These are phyloP conservation scores for Eulimnadia texana DNA, from an alignment of 1,140 invertebrate species.

Conservation along the genomic window DNA sequence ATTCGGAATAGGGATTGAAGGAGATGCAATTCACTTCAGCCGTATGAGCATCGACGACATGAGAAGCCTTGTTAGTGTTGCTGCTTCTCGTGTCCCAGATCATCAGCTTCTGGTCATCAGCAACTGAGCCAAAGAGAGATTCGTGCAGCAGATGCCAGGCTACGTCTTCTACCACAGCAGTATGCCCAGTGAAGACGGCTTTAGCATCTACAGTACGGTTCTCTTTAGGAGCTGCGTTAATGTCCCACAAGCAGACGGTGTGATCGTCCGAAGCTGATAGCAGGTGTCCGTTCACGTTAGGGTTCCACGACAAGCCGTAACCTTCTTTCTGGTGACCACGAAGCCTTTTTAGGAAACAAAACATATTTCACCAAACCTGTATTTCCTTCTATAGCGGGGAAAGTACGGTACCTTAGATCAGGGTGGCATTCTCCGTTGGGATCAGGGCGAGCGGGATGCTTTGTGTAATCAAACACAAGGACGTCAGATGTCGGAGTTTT, in stretches of 20 bases:
- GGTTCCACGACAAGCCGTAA: constrained; percentile 98
- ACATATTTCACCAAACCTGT: background rate
- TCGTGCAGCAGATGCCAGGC: constrained; percentile 98
- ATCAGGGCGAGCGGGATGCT: constrained; percentile 97
- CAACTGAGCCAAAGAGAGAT: constrained; percentile 95
- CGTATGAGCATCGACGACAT: constrained; percentile 96
- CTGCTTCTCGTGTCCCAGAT: constrained; percentile 97
- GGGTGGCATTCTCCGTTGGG: constrained; percentile 92
- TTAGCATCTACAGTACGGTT: constrained; percentile 91
- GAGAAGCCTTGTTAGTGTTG: constrained; percentile 93
- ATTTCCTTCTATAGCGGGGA: background rate
- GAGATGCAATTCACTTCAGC: constrained; percentile 99
- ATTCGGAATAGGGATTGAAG: constrained; percentile 99
- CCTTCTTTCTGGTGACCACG: constrained; percentile 99
- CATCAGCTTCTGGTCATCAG: constrained; percentile 99
- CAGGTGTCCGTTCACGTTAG: constrained; percentile 92
- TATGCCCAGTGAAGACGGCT: constrained; percentile 97
- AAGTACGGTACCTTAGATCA: constrained; percentile 41
- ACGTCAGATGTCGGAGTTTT: constrained; percentile 99
- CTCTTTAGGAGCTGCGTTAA: constrained; percentile 88
- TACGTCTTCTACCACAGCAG: constrained; percentile 98
- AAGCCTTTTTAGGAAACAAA: constrained; percentile 37
- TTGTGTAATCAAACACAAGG: constrained; percentile 97
- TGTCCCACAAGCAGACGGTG: constrained; percentile 99
- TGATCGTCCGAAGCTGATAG: constrained; percentile 96